phyloP scores from a whole-genome alignment of 2,113 vertebrate genomes.

The Callipepla squamata region DNA sequence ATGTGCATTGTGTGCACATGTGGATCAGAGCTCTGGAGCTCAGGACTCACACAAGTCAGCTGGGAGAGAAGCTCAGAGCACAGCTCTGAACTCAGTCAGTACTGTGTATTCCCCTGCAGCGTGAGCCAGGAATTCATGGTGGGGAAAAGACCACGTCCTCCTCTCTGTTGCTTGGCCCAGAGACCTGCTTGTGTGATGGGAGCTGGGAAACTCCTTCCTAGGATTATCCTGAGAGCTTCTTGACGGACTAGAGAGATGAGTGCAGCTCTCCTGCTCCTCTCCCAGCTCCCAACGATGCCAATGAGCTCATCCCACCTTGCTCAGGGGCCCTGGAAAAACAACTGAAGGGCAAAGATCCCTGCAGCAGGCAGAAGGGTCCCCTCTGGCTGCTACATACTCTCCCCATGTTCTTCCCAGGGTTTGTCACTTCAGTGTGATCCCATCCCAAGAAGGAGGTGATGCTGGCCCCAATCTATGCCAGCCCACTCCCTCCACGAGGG shows the following conservation, averaged over 20 bases:
- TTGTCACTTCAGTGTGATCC: background rate
- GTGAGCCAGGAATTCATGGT: background rate
- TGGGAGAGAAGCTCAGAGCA: background rate
- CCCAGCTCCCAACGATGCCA: fast-evolving
- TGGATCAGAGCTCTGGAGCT: background rate
- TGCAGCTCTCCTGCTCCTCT: background rate
- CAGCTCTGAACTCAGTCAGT: background rate
- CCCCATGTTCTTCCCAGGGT: background rate
- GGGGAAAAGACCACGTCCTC: background rate
- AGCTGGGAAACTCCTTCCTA: background rate
- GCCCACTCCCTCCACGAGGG: background rate
- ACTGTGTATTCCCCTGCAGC: fast-evolving
- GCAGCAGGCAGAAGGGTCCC: fast-evolving
- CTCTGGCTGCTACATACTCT: fast-evolving
- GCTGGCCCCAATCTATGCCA: background rate
- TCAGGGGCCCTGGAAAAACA: background rate
- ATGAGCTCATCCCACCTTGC: background rate
- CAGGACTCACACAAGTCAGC: background rate
- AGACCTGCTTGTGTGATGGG: background rate
- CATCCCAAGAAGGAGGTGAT: background rate
- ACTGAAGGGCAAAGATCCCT: background rate
- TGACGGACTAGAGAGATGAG: background rate
- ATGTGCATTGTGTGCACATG: fast-evolving
- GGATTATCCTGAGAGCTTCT: background rate
- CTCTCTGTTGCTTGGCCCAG: fast-evolving